phyloP scores from a whole-genome alignment of 1,140 invertebrate species.

The Drosophila kohkoa region DNA sequence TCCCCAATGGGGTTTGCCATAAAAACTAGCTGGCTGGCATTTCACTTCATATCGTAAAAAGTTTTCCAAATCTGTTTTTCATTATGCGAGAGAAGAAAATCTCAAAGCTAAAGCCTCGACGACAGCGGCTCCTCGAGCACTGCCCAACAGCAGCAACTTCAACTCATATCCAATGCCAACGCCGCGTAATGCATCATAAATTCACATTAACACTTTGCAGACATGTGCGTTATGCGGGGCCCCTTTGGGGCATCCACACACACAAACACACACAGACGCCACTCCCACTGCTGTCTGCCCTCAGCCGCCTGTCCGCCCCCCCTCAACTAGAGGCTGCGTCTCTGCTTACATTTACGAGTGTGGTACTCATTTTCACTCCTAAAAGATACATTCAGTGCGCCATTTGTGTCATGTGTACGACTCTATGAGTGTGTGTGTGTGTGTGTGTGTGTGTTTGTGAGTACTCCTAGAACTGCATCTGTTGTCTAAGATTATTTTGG shows the following conservation, averaged over 20 bases:
- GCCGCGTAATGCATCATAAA: slow-evolving; percentile 80
- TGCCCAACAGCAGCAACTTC: slow-evolving; percentile 29
- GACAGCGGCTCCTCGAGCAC: slow-evolving; percentile 18
- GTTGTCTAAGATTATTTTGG: slow-evolving; percentile 53
- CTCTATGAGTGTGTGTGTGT: no score
- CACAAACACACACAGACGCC: not conserved
- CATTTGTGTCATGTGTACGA: slow-evolving; percentile 68
- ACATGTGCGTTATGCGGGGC: slow-evolving; percentile 70
- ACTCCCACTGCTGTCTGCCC: slow-evolving; percentile 5
- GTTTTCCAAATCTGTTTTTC: slow-evolving; percentile 77
- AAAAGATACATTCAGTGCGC: slow-evolving; percentile 79
- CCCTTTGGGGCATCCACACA: slow-evolving; percentile 45
- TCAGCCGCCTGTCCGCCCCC: not conserved
- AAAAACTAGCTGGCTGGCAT: slow-evolving; percentile 63
- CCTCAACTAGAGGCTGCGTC: slow-evolving; percentile 18
- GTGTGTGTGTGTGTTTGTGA: no score
- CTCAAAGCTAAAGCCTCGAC: slow-evolving; percentile 44
- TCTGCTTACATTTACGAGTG: slow-evolving; percentile 60
- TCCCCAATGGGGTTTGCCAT: slow-evolving; percentile 26
- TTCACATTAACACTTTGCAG: slow-evolving; percentile 82
- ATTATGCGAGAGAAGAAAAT: slow-evolving; percentile 60
- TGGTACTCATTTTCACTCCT: slow-evolving; percentile 75
- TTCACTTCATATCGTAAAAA: slow-evolving; percentile 55
- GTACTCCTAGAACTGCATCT: slow-evolving; percentile 54
- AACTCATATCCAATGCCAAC: slow-evolving; percentile 40